Base-by-base conservation (phyloP, 2,113 vertebrate species). In the Zootoca vivipara region DNA sequence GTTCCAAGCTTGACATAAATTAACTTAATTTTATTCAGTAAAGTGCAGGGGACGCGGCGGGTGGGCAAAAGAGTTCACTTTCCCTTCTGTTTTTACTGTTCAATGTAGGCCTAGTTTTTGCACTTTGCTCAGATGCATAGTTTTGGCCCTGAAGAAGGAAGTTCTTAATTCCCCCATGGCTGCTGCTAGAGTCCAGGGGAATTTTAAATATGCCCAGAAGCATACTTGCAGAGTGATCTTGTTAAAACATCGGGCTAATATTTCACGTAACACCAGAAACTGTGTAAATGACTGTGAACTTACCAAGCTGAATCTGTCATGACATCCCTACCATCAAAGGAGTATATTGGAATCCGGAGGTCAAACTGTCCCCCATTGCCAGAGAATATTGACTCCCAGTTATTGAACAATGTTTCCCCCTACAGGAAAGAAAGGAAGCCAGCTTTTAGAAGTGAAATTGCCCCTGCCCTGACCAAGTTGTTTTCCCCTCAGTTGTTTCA, bases 321-420 rank as follows among this genome's bases (percentile, higher is more conserved):
- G 79, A 99, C 90, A 0, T 99, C 97, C 74, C 98, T 98, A 12
- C 98, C 98, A n/a, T 99, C 98, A 82, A 99, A 99, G 69, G 99
- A 99, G 90, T 98, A 99, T 94, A 99, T 98, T 8, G 99, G 98
- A 95, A 98, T 90, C 1, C 97, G 95, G 78, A 91, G 28, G 30
- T 97, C 96, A 90, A 99, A 96, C 3, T 96, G 97, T 13, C 97
- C 97, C 8, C 97, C 96, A 0, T 96, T 94, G 82, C 98, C 98
- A 42, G 92, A 97, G 95, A 99, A 99, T 83, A 99, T 96, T 1
- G 97, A 97, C 56, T 97, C 96, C 98, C 98, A 99, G 92, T 97
- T 99, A 89, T 91, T 94, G 93, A 99, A 99, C 93, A 99, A 97
- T 22, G 97, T 95, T 91, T 99, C 98, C 79, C 98, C 99, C 99